Evolutionary conservation across 2,797 vertebrate genomes (phyloP).

Genomic region (Pitangus sulphuratus): DNA sequence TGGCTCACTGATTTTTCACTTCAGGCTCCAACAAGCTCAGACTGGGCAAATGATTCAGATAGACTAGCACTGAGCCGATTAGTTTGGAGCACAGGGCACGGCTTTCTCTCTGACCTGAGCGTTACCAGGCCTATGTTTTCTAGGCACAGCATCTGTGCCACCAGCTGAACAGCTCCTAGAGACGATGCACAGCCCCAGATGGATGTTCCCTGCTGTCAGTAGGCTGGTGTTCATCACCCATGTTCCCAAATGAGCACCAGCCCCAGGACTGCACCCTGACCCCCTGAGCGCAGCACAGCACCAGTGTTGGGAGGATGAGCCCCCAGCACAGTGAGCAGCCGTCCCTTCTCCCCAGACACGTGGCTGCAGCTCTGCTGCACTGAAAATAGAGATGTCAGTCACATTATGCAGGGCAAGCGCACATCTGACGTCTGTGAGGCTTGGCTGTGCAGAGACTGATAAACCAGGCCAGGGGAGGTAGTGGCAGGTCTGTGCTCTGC

Average conservation of each 20-base stretch:
- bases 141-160: neutral
- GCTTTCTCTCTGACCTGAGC: neutral
- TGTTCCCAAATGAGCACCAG: neutral
- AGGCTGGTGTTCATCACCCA: neutral
- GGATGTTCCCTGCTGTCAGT: neutral
- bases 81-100: neutral
- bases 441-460: neutral
- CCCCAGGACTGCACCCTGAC: rapidly evolving
- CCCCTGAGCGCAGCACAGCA: rapidly evolving
- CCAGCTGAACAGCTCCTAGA: neutral
- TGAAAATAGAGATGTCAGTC: conserved; percentile 51
- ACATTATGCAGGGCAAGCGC: neutral
- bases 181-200: neutral
- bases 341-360: neutral
- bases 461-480: conserved; percentile 26
- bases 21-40: neutral
- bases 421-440: neutral
- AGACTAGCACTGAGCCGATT: neutral
- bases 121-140: neutral
- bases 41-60: neutral
- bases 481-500: neutral
- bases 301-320: rapidly evolving
- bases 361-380: neutral
- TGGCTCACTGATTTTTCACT: conserved; percentile 9
- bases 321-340: neutral